phyloP scores from a whole-genome alignment of 1,140 invertebrate species.

The Trinorchestia longiramus region DNA sequence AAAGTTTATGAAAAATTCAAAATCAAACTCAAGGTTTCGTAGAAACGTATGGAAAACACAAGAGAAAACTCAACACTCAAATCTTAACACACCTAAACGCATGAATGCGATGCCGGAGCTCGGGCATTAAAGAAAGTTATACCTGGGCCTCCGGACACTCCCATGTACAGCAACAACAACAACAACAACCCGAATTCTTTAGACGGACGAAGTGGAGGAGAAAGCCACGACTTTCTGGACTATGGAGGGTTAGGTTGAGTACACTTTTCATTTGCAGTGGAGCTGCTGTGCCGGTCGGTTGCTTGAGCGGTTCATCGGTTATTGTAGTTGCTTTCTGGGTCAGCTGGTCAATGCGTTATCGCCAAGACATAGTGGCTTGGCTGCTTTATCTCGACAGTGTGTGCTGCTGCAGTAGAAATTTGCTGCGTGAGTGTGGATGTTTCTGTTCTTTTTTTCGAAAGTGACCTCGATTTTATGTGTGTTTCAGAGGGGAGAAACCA shows the following conservation, averaged over 20 bases:
- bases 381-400: not conserved
- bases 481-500: conserved; percentile 9
- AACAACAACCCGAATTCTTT: not conserved
- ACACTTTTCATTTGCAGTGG: not conserved
- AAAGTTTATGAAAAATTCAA: too few relatives aligned
- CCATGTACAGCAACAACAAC: not conserved
- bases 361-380: not conserved
- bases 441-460: not conserved
- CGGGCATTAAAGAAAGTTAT: not conserved
- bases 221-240: conserved; percentile 34
- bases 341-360: not conserved
- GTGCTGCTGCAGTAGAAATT: not conserved
- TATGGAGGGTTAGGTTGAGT: not conserved
- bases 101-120: not conserved
- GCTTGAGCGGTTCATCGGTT: not conserved
- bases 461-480: not conserved
- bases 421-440: not conserved
- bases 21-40: too few relatives aligned
- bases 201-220: not conserved
- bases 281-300: not conserved
- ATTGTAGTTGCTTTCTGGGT: not conserved
- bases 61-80: too few relatives aligned
- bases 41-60: too few relatives aligned
- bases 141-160: not conserved
- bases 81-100: not conserved